Conservation (phyloP, 2,113 vertebrate species). For the Tenebrosternarchus preto region DNA sequence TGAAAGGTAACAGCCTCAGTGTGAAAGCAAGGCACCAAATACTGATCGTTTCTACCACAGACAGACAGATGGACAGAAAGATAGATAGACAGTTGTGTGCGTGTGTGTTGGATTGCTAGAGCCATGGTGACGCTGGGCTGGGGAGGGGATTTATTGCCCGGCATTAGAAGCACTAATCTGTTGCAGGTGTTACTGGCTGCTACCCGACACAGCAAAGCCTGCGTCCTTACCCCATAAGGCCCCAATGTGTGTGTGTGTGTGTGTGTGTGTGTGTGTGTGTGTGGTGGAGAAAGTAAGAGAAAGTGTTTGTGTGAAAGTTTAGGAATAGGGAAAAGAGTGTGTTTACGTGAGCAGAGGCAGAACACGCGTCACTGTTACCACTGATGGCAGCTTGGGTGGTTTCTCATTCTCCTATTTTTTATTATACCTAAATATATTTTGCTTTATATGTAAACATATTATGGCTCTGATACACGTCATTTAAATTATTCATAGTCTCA, state of each 20-base stretch:
- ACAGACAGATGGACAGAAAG: not conserved
- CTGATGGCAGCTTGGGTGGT: not conserved
- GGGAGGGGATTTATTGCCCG: conserved; percentile 77
- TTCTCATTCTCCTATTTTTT: not conserved
- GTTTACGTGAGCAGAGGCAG: not conserved
- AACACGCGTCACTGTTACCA: not conserved
- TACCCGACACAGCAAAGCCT: conserved; percentile 64
- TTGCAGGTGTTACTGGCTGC: conserved; percentile 81
- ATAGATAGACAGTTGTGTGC: not conserved
- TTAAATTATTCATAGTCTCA: too few species aligned
- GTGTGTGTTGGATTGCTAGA: conserved; percentile 43
- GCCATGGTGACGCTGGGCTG: conserved; percentile 63
- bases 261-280: conserved; percentile 34
- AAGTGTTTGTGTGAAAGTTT: conserved; percentile 51
- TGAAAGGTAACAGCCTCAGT: not conserved
- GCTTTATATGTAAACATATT: not conserved
- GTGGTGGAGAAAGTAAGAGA: conserved; percentile 52
- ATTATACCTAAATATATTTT: too few species aligned
- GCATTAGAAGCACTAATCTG: conserved; percentile 79
- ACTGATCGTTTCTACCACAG: not conserved
- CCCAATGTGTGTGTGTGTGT: conserved; percentile 59
- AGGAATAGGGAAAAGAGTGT: conserved; percentile 18
- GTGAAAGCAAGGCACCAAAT: too few species aligned
- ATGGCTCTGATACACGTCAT: too few species aligned
- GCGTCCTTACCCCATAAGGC: conserved; percentile 66